phyloP scores from a whole-genome alignment of 2,888 invertebrate genomes.

The Syrphus vitripennis region DNA sequence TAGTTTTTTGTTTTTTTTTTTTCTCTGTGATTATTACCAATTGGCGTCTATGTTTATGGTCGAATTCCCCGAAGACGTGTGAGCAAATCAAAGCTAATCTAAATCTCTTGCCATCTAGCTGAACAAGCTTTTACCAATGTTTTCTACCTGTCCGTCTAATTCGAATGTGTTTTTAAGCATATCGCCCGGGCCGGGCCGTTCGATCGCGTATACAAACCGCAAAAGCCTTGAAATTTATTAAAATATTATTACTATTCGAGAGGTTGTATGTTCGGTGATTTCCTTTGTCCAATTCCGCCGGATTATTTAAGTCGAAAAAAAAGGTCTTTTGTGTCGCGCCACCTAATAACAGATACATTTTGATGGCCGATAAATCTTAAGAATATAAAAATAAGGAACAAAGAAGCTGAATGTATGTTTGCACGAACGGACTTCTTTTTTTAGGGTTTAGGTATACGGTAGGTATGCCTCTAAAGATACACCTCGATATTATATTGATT shows the following conservation, averaged over 20 bases:
- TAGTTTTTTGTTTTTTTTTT: too few species aligned
- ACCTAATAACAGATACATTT: conserved; percentile 71
- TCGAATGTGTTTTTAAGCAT: conserved; percentile 42
- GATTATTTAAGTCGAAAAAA: conserved; percentile 23
- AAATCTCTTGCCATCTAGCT: conserved; percentile 31
- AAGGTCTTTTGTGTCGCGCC: conserved; percentile 68
- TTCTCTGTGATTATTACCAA: conserved; percentile 32
- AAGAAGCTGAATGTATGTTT: background rate
- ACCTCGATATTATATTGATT: conserved; percentile 47
- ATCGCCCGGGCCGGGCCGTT: background rate
- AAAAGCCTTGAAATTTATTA: conserved; percentile 71
- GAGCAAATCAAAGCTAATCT: conserved; percentile 67
- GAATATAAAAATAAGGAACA: background rate
- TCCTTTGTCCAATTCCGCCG: conserved; percentile 61
- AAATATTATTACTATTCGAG: conserved; percentile 49
- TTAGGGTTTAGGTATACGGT: background rate
- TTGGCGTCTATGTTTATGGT: conserved; percentile 57
- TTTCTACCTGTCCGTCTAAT: conserved; percentile 61
- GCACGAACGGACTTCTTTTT: background rate
- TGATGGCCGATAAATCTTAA: conserved; percentile 66
- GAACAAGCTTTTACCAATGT: conserved; percentile 26
- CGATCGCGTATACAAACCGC: conserved; percentile 13
- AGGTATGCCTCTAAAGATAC: too few species aligned
- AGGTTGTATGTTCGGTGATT: conserved; percentile 46
- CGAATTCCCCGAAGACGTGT: conserved; percentile 68